Base-by-base conservation (phyloP, 2,888 invertebrate species). In the Brachyptera risi region DNA sequence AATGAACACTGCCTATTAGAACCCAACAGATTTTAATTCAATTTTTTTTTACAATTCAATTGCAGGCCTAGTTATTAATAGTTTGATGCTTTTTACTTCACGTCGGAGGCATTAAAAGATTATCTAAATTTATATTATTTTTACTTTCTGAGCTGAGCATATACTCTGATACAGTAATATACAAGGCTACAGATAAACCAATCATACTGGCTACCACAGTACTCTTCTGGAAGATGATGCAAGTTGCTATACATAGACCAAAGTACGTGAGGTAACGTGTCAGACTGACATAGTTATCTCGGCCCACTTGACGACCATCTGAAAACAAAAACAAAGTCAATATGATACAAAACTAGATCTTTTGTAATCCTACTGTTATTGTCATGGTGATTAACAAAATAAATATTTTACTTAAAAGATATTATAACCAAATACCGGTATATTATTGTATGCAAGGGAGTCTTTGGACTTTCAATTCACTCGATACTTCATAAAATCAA, bases 141-240 rank as follows among this genome's bases (percentile, higher is more conserved):
- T n/a, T n/a, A 13, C 19, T 35, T 44, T 47, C 54, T 23, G 65
- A 62, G 23, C 67, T 68, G 72, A 78, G 77, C 71, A 90, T 87
- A 72, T 93, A 94, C 73, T 94, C 94, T 0, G 94, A 92, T 5
- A 88, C 83, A 1, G 90, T 81, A 68, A 95, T 93, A 73, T 95
- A 95, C 27, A 88, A 73, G 23, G 88, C 84, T 17, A 94, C 93
- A 67, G 86, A 80, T 0, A 89, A 76, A 1, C 93, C 94, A 56
- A 95, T 86, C 51, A 89, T 72, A 59, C 87, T 85, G 9, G 93
- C 93, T 40, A 90, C 77, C 35, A 83, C 79, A 1, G 87, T 82
- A 60, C 90, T 92, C 69, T 86, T 86, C 68, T 92, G 90, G 57
- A 94, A 84, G 69, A 94, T 86, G 59, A 94, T 93, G 68, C 85